Percentiles rank a stretch among this genome's conserved stretches.
phyloP scores from a whole-genome alignment of 2,113 vertebrate species.

The Phalacrocorax aristotelis region DNA sequence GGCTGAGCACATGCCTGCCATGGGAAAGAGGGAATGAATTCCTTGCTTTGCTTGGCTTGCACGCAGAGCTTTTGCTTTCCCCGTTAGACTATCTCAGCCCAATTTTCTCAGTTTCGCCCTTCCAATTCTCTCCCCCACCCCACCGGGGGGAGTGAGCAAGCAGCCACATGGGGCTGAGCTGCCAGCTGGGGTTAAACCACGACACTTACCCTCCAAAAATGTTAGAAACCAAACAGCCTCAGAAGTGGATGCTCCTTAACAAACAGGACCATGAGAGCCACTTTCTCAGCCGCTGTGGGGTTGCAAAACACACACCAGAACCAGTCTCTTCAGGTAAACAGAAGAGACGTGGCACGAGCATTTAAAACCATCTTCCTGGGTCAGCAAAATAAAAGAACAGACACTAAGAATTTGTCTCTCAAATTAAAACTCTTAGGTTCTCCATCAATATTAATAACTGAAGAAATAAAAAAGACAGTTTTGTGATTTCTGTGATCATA shows the following conservation, averaged over 20 bases:
- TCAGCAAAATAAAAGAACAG: neutral
- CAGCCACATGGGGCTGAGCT: no score
- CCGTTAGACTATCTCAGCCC: neutral
- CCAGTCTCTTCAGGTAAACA: neutral
- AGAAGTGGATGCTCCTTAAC: neutral
- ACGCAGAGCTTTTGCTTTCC: no score
- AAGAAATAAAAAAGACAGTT: neutral
- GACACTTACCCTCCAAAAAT: neutral
- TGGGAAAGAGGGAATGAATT: no score
- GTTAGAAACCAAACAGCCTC: neutral
- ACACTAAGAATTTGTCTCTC: neutral
- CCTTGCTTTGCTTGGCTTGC: no score
- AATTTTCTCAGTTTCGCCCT: neutral
- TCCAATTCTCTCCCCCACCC: neutral
- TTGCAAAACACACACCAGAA: neutral
- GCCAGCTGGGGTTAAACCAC: neutral
- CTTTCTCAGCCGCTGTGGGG: neutral
- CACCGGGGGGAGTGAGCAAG: no score
- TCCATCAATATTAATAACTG: neutral
- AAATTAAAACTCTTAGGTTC: neutral
- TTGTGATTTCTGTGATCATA: neutral
- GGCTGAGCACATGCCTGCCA: no score
- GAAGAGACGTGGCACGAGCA: neutral
- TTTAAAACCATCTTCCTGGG: neutral
- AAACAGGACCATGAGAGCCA: neutral